Base-by-base conservation (phyloP, 2,888 invertebrate genomes). In the Itoplectis maculator region DNA sequence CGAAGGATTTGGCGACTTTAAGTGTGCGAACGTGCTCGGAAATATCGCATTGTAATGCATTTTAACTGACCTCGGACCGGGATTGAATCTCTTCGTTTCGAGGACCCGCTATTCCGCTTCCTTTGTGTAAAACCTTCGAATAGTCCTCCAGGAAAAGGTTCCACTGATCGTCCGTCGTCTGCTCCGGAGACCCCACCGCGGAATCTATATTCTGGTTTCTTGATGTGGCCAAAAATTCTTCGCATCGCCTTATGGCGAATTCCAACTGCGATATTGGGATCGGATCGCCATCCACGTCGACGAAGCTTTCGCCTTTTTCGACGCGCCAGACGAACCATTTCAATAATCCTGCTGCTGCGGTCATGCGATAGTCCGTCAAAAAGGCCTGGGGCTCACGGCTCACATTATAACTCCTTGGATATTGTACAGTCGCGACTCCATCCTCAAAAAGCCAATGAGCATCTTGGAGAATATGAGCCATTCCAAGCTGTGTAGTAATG, bases 321-420 rank as follows among this genome's bases (percentile, higher is more conserved):
- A 89, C 81, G 65, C 85, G 88, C n/a, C 87, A 86, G 0, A 94
- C 93, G 66, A 95, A 93, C 93, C 95, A 96, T 89, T 96, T 96
- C 49, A 98, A 92, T 73, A 98, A 93, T 84, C 96, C 96, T 68
- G 96, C 95, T 85, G 97, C 97, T 2, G 97, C 96, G 2, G 97
- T 97, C 72, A 96, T 93, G 89, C 96, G 95, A 90, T 95, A 98
- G 91, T 98, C 97, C 85, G 95, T 94, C 75, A 94, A 91, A 89
- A 96, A 96, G 86, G 95, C 95, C 23, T 94, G 94, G 13, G 90
- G 90, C 86, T 95, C 94, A 13, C 89, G 87, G 61, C 93, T 93
- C 68, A 95, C 94, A 86, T 95, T 94, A 89, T 96, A 97, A 72
- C 96, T 95, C 4, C 97, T 94, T 0, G 97, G 97, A 89, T 95